These are phyloP conservation scores for Tanypteryx hageni DNA, from an alignment of 2,888 invertebrate genomes.

Conservation along the genomic window DNA sequence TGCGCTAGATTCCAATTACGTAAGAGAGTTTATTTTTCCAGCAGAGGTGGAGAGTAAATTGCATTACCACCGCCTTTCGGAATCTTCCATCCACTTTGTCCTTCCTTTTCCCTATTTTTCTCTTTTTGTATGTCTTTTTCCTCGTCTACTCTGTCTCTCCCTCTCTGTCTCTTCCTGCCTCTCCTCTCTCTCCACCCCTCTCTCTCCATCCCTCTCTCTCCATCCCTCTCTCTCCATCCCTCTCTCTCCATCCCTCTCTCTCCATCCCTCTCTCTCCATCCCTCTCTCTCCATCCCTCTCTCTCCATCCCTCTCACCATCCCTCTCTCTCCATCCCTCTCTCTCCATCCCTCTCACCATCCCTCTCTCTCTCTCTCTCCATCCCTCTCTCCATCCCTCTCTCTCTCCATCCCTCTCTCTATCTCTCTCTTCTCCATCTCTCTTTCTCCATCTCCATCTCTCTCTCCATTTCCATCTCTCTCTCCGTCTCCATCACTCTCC, in stretches of 20 bases:
- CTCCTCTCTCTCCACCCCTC: too few species aligned
- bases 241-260: too few species aligned
- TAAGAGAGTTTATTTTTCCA: neutral
- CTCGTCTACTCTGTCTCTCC: neutral
- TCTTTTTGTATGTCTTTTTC: neutral
- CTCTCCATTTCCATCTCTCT: too few species aligned
- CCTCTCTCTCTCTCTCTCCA: too few species aligned
- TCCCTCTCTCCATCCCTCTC: neutral
- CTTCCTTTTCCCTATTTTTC: neutral
- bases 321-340: too few species aligned
- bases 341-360: too few species aligned
- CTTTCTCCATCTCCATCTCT: neutral
- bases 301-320: too few species aligned
- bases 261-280: neutral
- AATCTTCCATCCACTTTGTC: neutral
- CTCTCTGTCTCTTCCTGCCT: too few species aligned
- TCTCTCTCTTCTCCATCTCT: neutral
- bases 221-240: too few species aligned
- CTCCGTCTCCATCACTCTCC: too few species aligned
- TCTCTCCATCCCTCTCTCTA: neutral
- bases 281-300: too few species aligned
- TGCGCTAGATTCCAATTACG: slow-evolving; percentile 1
- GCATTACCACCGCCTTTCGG: neutral
- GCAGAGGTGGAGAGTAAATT: neutral
- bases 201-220: too few species aligned